A percentile compares a stretch with the other conserved stretches of the same genome.
Conservation (phyloP, 2,113 vertebrate species). For the Ctenomys sociabilis region DNA sequence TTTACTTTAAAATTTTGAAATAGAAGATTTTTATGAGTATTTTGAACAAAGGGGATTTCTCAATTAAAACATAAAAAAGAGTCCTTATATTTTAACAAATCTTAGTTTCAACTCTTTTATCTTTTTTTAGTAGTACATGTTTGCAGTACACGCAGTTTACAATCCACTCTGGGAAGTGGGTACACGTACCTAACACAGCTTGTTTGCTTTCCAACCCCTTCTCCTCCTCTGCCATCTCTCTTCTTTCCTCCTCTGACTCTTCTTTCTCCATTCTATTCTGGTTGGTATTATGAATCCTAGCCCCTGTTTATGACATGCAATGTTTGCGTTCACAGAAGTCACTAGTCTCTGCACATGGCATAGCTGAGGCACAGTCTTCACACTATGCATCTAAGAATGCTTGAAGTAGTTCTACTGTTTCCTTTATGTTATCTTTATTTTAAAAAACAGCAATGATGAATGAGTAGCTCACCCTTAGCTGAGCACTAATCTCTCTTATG, state of each 20-base stretch:
- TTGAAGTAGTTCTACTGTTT: not conserved
- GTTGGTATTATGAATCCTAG: not conserved
- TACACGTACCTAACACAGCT: not conserved
- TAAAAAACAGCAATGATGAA: not conserved
- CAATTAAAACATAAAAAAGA: not conserved
- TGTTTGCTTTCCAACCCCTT: not conserved
- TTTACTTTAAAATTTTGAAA: not conserved
- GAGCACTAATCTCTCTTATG: not conserved
- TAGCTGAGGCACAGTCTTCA: not conserved
- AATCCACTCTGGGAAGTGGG: too few species aligned
- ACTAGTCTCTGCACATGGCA: not conserved
- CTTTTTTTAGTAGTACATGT: not conserved
- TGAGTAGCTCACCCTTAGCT: not conserved
- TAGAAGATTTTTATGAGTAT: not conserved
- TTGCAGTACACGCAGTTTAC: not conserved
- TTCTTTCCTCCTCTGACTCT: not conserved
- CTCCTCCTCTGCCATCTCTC: not conserved
- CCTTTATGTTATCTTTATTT: conserved; percentile 16
- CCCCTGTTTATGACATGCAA: not conserved
- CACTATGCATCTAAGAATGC: not conserved
- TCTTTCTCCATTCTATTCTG: not conserved
- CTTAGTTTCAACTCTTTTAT: not conserved
- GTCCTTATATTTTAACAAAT: not conserved
- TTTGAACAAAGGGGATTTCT: not conserved
- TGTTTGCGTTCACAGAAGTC: not conserved